Evolutionary conservation across 2,888 invertebrate species (phyloP).

Genomic region (Ommatoiulus sabulosus): DNA sequence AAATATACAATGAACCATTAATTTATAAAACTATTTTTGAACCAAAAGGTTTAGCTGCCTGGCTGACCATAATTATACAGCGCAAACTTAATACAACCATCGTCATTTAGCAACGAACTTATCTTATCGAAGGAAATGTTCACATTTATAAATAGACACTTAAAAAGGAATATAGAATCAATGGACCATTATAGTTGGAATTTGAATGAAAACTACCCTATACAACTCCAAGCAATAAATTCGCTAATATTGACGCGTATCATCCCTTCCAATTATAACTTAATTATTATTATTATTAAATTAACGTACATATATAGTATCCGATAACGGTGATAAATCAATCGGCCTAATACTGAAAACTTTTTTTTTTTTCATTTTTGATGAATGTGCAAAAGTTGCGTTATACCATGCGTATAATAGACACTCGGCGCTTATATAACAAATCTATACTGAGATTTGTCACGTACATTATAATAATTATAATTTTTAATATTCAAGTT

Average conservation of each 20-base stretch:
- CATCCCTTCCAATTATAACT: constrained; percentile 47
- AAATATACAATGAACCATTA: constrained; percentile 47
- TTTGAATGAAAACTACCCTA: constrained; percentile 47
- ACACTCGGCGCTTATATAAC: constrained; percentile 41
- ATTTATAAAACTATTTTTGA: constrained; percentile 47
- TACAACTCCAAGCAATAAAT: constrained; percentile 47
- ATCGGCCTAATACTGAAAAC: constrained; percentile 44
- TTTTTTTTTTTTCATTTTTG: background rate
- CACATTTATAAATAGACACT: constrained; percentile 40
- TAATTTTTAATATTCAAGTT: background rate
- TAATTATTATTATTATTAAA: constrained; percentile 29
- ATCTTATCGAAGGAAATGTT: constrained; percentile 42
- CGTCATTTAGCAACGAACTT: constrained; percentile 18
- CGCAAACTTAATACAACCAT: constrained; percentile 45
- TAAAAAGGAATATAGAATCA: constrained; percentile 46
- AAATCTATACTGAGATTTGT: background rate
- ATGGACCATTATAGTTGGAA: constrained; percentile 35
- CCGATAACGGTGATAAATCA: constrained; percentile 45
- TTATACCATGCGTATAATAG: constrained; percentile 26
- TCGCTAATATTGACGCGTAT: constrained; percentile 25
- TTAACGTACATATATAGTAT: constrained; percentile 32
- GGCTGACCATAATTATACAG: constrained; percentile 47
- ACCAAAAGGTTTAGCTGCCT: constrained; percentile 48
- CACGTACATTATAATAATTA: background rate
- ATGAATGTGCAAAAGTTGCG: constrained; percentile 33